phyloP scores from a whole-genome alignment of 2,888 invertebrate genomes.

The Germaria angustata region DNA sequence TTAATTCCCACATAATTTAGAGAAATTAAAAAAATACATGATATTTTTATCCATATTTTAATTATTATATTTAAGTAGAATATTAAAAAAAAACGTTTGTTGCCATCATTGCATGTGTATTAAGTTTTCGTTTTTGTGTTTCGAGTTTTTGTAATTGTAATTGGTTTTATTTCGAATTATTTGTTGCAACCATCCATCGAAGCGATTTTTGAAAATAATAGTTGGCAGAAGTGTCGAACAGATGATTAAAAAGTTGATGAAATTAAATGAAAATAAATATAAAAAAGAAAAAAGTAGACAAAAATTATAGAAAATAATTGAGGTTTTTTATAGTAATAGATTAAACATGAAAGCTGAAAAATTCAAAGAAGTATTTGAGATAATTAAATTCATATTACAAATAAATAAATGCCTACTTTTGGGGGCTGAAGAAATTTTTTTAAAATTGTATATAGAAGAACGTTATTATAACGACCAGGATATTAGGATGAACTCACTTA shows the following conservation, averaged over 20 bases:
- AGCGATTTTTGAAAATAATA: conserved; percentile 52
- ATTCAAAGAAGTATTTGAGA: not conserved
- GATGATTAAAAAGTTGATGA: conserved; percentile 78
- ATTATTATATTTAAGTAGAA: conserved; percentile 10
- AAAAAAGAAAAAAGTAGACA: conserved; percentile 70
- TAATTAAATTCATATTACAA: not conserved
- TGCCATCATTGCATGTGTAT: not conserved
- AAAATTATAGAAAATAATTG: conserved; percentile 67
- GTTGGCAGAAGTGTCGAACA: conserved; percentile 77
- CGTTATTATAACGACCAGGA: too few relatives aligned
- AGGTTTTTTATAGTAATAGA: not conserved
- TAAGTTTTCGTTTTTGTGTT: not conserved
- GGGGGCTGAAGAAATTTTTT: not conserved
- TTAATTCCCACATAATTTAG: conserved; percentile 56
- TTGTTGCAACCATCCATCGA: conserved; percentile 66
- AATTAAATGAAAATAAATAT: conserved; percentile 71
- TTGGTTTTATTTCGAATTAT: conserved; percentile 24
- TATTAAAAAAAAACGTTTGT: not conserved
- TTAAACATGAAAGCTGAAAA: conserved; percentile 13
- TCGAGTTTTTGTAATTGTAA: conserved; percentile 25
- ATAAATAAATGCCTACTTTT: conserved; percentile 12
- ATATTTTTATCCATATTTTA: conserved; percentile 21
- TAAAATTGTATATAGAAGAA: too few relatives aligned
- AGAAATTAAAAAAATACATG: not conserved
- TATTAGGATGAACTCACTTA: too few relatives aligned